These are phyloP conservation scores for Lucilia sericata DNA, from an alignment of 1,140 invertebrate genomes.

Conservation along the genomic window DNA sequence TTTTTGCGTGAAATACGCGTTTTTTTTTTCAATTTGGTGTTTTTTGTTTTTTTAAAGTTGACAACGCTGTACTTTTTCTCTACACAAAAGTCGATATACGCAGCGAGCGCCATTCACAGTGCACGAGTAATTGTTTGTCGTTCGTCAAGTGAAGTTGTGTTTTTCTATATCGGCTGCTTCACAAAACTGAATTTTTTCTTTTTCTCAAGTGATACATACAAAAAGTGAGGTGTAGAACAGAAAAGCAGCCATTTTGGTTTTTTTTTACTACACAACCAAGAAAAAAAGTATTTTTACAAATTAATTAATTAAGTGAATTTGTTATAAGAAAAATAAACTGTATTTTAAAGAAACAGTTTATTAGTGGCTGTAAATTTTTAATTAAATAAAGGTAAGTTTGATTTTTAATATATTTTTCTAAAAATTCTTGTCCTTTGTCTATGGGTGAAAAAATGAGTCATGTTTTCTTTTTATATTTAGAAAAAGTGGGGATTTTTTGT, in stretches of 20 bases:
- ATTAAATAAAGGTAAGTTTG: constrained; percentile 29
- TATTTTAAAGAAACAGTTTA: background rate
- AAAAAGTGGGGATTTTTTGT: background rate
- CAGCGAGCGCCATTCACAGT: background rate
- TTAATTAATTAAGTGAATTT: constrained; percentile 16
- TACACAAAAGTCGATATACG: background rate
- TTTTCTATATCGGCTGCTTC: background rate
- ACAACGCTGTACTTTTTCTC: background rate
- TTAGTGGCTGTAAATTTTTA: background rate
- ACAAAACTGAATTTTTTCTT: background rate
- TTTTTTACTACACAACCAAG: background rate
- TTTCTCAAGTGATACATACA: constrained; percentile 29
- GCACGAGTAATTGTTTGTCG: constrained; percentile 35
- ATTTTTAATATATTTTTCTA: background rate
- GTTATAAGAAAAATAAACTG: background rate
- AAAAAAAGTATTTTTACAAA: constrained; percentile 22
- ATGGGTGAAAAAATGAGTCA: background rate
- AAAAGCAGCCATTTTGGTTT: constrained; percentile 39
- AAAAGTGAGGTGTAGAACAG: background rate
- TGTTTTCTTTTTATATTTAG: background rate
- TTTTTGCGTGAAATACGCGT: no score
- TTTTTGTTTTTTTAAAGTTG: no score
- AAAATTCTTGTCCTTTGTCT: no score
- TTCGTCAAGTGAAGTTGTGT: constrained; percentile 37
- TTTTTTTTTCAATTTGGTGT: no score